Base-by-base conservation (phyloP, 2,888 invertebrate genomes). In the Ennomos erosarius region DNA sequence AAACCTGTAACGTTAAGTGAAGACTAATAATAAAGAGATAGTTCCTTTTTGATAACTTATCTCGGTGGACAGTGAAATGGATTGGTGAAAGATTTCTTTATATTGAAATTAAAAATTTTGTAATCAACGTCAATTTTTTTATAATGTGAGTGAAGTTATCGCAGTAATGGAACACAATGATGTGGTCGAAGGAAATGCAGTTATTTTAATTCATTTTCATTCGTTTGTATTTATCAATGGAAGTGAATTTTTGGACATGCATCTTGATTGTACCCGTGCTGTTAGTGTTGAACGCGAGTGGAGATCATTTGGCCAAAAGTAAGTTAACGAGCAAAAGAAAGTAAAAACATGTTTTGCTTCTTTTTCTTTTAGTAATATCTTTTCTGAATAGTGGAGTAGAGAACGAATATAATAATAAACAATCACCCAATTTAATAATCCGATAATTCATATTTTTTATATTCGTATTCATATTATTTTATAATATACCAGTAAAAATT, bases 141-240 rank as follows among this genome's bases (percentile, higher is more conserved):
- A 60, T 16, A 12, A 69, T 69, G 67, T 67, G 61, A 64, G 51
- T 43, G 65, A 37, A 60, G 43, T 55, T 67, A 70, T 71, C 70
- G 74, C 75, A 87, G 87, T 87, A 75, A 90, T 90, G 90, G 90
- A 88, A 87, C 78, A 85, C 67, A 75, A 90, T 89, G 88, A 70
- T 58, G 67, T 62, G 63, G 54, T 66, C 59, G 70, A 69, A 71
- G 73, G 70, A 60, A 64, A 46, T 67, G 68, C 72, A 73, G 72
- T 77, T 82, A 75, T 79, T 77, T 75, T 89, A 78, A 85, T 81
- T 75, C 71, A 68, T 78, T 72, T 73, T 70, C 50, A 67, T 74
- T 67, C 44, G 59, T 59, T 75, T 76, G 73, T 67, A 76, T 85
- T 78, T 73, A 88, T 90, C 90, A 90, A 91, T 91, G 91, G 90